phyloP scores from a whole-genome alignment of 2,797 vertebrate species.

The Helicolenus hilgendorfi region DNA sequence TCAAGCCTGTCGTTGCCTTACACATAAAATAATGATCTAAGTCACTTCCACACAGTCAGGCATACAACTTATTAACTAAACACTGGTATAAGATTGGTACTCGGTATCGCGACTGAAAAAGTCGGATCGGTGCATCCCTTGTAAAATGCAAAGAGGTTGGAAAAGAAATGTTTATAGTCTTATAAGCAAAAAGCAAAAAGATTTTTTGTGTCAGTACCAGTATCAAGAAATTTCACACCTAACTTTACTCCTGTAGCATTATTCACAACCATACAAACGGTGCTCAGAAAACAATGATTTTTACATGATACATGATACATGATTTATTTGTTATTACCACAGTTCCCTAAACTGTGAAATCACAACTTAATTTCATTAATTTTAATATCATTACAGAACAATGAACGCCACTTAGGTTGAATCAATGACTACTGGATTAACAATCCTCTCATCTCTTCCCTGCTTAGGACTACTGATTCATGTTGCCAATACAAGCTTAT shows the following conservation, averaged over 20 bases:
- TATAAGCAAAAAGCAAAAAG: background rate
- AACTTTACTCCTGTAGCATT: background rate
- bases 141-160: background rate
- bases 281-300: background rate
- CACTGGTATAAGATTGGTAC: too few species aligned
- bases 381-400: conserved; percentile 13
- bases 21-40: too few species aligned
- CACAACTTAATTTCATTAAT: background rate
- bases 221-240: background rate
- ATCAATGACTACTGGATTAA: conserved; percentile 7
- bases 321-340: background rate
- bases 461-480: conserved; percentile 5
- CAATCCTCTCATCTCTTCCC: background rate
- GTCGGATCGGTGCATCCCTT: background rate
- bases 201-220: background rate
- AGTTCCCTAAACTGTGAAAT: background rate
- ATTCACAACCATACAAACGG: background rate
- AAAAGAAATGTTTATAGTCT: background rate
- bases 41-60: too few species aligned
- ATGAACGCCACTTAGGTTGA: background rate
- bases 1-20: too few species aligned
- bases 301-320: too few species aligned
- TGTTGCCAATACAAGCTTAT: conserved; percentile 24
- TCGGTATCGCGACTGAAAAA: too few species aligned
- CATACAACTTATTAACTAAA: too few species aligned